phyloP scores from a whole-genome alignment of 2,888 invertebrate genomes.

The Xestia xanthographa region DNA sequence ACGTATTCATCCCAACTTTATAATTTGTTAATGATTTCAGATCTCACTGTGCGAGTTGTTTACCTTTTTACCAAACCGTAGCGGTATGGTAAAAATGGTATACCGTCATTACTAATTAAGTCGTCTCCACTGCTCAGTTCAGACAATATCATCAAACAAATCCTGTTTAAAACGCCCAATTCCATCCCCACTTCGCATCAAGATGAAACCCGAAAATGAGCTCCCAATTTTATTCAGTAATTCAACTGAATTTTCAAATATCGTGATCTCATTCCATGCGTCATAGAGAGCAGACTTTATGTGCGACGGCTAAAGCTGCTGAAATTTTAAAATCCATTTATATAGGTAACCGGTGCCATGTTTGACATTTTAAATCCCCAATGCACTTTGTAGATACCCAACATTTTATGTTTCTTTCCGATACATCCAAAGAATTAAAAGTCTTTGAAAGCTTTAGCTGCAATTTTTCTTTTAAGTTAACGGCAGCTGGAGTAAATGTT shows the following conservation, averaged over 20 bases:
- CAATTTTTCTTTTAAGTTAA: conserved; percentile 33
- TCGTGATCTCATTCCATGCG: conserved; percentile 61
- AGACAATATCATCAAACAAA: conserved; percentile 61
- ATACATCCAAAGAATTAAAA: conserved; percentile 20
- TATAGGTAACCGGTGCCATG: conserved; percentile 25
- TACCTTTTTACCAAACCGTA: neutral
- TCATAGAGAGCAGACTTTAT: conserved; percentile 55
- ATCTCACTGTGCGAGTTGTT: no score
- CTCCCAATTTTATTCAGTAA: conserved; percentile 63
- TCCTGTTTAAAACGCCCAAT: conserved; percentile 63
- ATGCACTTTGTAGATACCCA: conserved; percentile 10
- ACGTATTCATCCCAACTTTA: no score
- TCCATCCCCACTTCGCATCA: conserved; percentile 66
- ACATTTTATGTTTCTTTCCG: conserved; percentile 38
- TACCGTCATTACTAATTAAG: neutral
- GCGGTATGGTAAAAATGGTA: neutral
- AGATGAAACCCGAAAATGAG: conserved; percentile 68
- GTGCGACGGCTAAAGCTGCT: conserved; percentile 55
- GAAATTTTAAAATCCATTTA: conserved; percentile 64
- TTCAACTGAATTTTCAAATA: conserved; percentile 52
- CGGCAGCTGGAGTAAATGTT: conserved; percentile 26
- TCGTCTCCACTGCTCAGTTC: conserved; percentile 31
- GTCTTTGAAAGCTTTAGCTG: conserved; percentile 1
- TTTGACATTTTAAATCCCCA: conserved; percentile 26
- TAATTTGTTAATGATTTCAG: neutral